Evolutionary conservation across 2,113 vertebrate species (phyloP).

Genomic region (Orthonyx spaldingii): DNA sequence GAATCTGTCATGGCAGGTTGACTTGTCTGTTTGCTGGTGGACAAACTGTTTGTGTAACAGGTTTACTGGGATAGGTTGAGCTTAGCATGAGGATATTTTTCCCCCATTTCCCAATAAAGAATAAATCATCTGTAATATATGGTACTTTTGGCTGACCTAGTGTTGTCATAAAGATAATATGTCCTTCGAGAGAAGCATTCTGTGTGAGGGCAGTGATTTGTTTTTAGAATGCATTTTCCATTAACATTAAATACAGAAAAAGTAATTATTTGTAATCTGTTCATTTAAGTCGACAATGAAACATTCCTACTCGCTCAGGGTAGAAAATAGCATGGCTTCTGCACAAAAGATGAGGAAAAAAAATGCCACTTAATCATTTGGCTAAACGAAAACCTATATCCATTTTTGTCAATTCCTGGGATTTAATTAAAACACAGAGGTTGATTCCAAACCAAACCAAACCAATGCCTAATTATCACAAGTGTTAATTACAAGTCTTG

Average conservation of each 20-base stretch:
- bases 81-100: background rate
- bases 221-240: conserved; percentile 14
- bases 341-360: conserved; percentile 18
- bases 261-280: conserved; percentile 41
- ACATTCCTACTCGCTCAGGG: background rate
- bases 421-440: conserved; percentile 71
- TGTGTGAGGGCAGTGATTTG: background rate
- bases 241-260: conserved; percentile 14
- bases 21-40: conserved; percentile 15
- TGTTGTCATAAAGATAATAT: conserved; percentile 1
- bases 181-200: background rate
- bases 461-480: conserved; percentile 56
- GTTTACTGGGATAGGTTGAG: background rate
- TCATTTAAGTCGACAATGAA: background rate
- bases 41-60: conserved; percentile 42
- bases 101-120: background rate
- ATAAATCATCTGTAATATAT: conserved; percentile 6
- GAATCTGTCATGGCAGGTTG: conserved; percentile 29
- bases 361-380: background rate
- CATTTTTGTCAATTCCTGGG: conserved; percentile 58
- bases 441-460: conserved; percentile 64
- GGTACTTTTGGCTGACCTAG: background rate
- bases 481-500: conserved; percentile 68
- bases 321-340: conserved; percentile 10
- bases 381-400: conserved; percentile 34